A percentile compares a stretch with the other conserved stretches of the same genome.
phyloP scores from a whole-genome alignment of 2,797 vertebrate genomes.

The Cephalopachus bancanus region DNA sequence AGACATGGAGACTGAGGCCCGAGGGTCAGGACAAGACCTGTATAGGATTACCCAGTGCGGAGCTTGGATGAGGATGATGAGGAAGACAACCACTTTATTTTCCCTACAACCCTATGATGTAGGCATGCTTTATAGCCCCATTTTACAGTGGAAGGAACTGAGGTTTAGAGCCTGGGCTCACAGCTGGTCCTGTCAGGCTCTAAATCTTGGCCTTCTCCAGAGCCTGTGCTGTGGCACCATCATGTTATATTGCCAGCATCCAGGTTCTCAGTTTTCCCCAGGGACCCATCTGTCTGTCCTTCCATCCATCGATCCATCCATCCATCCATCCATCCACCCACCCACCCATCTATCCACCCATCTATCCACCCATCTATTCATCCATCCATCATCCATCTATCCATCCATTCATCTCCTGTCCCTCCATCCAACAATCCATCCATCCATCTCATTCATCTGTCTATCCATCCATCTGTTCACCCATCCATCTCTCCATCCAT shows the following conservation, averaged over 20 bases:
- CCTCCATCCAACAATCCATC: neutral
- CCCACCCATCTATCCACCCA: neutral
- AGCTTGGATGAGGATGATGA: neutral
- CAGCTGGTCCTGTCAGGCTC: neutral
- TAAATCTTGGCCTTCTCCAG: neutral
- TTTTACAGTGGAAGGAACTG: rapidly evolving
- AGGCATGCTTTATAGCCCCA: rapidly evolving
- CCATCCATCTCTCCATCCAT: neutral
- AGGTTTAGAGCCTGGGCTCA: neutral
- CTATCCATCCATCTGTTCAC: neutral
- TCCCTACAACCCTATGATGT: neutral
- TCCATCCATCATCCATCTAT: neutral
- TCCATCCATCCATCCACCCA: neutral
- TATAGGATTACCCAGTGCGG: neutral
- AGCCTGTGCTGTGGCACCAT: rapidly evolving
- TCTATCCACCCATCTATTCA: neutral
- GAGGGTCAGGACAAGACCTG: neutral
- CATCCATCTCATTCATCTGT: neutral
- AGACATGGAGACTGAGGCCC: constrained; percentile 17
- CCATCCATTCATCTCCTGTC: neutral
- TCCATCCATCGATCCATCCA: neutral
- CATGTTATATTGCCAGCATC: neutral
- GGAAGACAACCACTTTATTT: neutral
- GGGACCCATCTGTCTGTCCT: neutral
- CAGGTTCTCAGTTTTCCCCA: neutral